Percentiles rank a stretch among this genome's conserved stretches.
These are phyloP conservation scores for Coilia nasus DNA, from an alignment of 2,797 vertebrate genomes.

Conservation along the genomic window DNA sequence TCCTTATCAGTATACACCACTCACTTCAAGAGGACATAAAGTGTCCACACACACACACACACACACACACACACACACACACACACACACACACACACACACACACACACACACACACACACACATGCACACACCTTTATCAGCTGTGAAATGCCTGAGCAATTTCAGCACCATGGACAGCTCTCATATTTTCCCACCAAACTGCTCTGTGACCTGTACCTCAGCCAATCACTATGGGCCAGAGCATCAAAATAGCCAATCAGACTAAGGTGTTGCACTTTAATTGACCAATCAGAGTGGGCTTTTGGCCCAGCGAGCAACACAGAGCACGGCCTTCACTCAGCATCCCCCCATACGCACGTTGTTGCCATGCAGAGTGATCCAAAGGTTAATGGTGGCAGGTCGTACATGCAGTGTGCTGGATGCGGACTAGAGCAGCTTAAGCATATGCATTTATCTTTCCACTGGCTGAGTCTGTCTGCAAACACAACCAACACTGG, in stretches of 20 bases:
- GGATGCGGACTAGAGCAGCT: neutral
- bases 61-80: slow-evolving; percentile 28
- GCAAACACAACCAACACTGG: neutral
- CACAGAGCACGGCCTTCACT: neutral
- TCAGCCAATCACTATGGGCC: neutral
- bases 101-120: slow-evolving; percentile 41
- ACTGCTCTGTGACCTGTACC: neutral
- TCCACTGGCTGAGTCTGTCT: neutral
- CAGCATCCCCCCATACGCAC: neutral
- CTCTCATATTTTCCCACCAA: slow-evolving; percentile 34
- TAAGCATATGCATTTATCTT: neutral
- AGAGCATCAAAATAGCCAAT: neutral
- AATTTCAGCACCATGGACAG: slow-evolving; percentile 72
- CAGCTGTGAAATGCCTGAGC: slow-evolving; percentile 40
- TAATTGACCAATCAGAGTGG: neutral
- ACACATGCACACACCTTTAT: slow-evolving; percentile 41
- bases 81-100: slow-evolving; percentile 7
- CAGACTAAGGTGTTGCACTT: neutral
- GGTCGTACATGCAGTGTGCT: neutral
- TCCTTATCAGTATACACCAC: neutral
- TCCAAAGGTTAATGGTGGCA: neutral
- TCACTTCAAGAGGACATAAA: neutral
- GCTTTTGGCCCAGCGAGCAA: neutral
- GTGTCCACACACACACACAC: neutral
- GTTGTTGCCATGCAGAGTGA: neutral